Conservation (phyloP, 1,140 invertebrate species). For the Cheumatopsyche charites region DNA sequence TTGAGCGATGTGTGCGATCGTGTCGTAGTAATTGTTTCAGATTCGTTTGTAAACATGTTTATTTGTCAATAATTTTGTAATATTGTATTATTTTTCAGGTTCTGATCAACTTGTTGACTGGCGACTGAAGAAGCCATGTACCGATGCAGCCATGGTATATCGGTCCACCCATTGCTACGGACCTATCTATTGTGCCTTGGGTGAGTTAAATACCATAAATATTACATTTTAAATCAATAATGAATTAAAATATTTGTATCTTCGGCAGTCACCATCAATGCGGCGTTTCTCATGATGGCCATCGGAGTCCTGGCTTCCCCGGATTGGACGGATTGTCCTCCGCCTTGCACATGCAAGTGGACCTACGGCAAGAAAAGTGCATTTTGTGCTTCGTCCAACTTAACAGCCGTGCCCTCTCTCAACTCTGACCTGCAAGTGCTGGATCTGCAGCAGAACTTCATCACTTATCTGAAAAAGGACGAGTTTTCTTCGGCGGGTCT, state of each 20-base stretch:
- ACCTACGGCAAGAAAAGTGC: slow-evolving; percentile 81
- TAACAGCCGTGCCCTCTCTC: slow-evolving; percentile 70
- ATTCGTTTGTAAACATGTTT: no score
- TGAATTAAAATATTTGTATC: neutral
- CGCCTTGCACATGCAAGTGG: slow-evolving; percentile 80
- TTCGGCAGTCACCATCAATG: slow-evolving; percentile 43
- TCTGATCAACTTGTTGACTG: slow-evolving; percentile 1
- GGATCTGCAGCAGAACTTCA: slow-evolving; percentile 75
- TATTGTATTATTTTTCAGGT: slow-evolving; percentile 12
- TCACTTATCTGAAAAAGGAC: slow-evolving; percentile 70
- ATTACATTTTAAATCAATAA: neutral
- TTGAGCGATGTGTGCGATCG: no score
- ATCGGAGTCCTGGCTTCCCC: slow-evolving; percentile 42
- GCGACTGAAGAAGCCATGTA: slow-evolving; percentile 24
- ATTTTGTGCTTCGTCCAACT: slow-evolving; percentile 72
- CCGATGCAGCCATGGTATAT: slow-evolving; percentile 40
- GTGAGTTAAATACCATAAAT: slow-evolving; percentile 5
- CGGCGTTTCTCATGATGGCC: slow-evolving; percentile 40
- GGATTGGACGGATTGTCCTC: slow-evolving; percentile 77
- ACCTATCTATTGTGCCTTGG: slow-evolving; percentile 22
- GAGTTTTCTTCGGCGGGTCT: slow-evolving; percentile 74
- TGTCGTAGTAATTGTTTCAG: no score
- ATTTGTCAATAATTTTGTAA: no score
- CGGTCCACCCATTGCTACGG: slow-evolving; percentile 30
- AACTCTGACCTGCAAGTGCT: slow-evolving; percentile 80